Evolutionary conservation across 2,888 invertebrate genomes (phyloP).

Genomic region (Eledona agricola): DNA sequence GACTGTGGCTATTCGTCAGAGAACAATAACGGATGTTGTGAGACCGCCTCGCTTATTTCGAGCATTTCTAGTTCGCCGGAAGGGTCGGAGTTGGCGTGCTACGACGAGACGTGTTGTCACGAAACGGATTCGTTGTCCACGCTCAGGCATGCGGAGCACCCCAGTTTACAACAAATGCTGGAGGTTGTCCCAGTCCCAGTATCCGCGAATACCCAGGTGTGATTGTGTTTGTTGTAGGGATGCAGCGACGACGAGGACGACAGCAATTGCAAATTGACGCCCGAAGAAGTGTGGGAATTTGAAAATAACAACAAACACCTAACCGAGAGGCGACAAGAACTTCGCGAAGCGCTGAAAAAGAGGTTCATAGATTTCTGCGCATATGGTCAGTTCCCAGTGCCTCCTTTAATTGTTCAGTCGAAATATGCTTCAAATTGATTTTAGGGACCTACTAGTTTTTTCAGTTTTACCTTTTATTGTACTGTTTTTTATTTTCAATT

Average conservation of each 20-base stretch:
- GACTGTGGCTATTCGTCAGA: conserved; percentile 92
- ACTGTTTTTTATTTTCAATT: conserved; percentile 12
- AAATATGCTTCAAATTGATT: conserved; percentile 59
- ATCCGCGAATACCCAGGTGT: too few species aligned
- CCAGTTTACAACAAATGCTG: conserved; percentile 80
- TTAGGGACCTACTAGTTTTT: conserved; percentile 18
- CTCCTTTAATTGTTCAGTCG: conserved; percentile 58
- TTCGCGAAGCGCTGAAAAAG: conserved; percentile 82
- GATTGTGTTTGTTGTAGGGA: conserved; percentile 66
- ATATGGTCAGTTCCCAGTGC: conserved; percentile 63
- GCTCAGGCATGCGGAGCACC: conserved; percentile 65
- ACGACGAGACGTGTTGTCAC: conserved; percentile 82
- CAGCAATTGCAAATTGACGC: conserved; percentile 80
- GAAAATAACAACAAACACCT: conserved; percentile 81
- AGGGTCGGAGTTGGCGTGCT: conserved; percentile 90
- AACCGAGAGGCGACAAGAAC: conserved; percentile 80
- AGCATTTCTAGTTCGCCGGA: conserved; percentile 87
- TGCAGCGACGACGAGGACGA: conserved; percentile 82
- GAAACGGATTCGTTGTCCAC: conserved; percentile 62
- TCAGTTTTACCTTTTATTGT: conserved; percentile 20
- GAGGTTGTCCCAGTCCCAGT: too few species aligned
- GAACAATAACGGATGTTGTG: conserved; percentile 76
- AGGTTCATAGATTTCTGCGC: conserved; percentile 84
- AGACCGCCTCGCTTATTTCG: conserved; percentile 74
- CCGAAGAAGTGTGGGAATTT: conserved; percentile 88